Conservation (phyloP, 2,113 vertebrate genomes). For the Larimichthys crocea region DNA sequence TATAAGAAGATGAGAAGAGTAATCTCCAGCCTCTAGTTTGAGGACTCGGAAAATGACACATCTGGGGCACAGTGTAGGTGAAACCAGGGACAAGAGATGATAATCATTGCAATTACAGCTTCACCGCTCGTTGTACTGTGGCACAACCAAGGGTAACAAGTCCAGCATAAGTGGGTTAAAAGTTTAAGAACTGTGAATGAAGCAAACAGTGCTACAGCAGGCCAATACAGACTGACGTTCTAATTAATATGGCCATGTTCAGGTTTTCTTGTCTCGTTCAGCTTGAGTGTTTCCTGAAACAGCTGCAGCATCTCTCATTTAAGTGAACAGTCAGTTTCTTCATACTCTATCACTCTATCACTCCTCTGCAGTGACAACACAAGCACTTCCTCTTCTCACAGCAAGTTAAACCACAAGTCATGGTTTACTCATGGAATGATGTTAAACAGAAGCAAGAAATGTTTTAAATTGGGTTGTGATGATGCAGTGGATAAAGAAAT, state of each 20-base stretch:
- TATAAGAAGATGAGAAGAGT: slow-evolving; percentile 41
- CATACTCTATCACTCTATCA: neutral
- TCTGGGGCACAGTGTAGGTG: slow-evolving; percentile 61
- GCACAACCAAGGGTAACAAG: slow-evolving; percentile 29
- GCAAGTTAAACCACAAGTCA: neutral
- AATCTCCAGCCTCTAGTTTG: slow-evolving; percentile 57
- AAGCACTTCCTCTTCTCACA: slow-evolving; percentile 30
- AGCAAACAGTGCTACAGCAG: neutral
- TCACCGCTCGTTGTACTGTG: slow-evolving; percentile 29
- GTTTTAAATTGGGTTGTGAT: neutral
- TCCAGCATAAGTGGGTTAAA: neutral
- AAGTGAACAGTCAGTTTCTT: slow-evolving; percentile 26
- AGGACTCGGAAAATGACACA: slow-evolving; percentile 69
- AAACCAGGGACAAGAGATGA: slow-evolving; percentile 54
- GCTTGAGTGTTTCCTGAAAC: neutral
- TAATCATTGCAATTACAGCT: slow-evolving; percentile 66
- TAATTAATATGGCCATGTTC: neutral
- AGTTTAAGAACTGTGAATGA: neutral
- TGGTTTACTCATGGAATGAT: slow-evolving; percentile 19
- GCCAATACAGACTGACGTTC: neutral
- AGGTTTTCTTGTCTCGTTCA: slow-evolving; percentile 6
- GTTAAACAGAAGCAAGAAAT: neutral
- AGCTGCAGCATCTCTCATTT: neutral
- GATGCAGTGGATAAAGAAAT: neutral
- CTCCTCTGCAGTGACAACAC: slow-evolving; percentile 1